Evolutionary conservation across 1,140 invertebrate species (phyloP).

Genomic region (Lucilia cuprina): DNA sequence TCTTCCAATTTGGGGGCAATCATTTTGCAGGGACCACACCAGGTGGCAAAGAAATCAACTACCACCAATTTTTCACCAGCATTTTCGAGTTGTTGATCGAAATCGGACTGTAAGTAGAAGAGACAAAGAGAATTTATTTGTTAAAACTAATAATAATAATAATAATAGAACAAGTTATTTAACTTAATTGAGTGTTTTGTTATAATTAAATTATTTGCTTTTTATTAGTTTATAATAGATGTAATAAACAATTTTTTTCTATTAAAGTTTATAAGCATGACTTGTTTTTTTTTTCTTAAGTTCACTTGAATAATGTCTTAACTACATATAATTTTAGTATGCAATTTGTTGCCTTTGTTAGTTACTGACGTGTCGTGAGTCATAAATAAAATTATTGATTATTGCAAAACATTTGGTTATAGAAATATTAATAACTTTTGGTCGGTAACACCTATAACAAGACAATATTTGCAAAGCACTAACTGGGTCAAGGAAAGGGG

Average conservation of each 20-base stretch:
- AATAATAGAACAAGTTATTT: background rate
- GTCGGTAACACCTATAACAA: too few species aligned
- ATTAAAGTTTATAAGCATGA: too few species aligned
- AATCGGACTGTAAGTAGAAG: conserved; percentile 70
- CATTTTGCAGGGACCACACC: conserved; percentile 93
- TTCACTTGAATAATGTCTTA: too few species aligned
- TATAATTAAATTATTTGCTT: background rate
- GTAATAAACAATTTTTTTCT: background rate
- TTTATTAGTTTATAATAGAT: background rate
- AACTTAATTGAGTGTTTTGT: background rate
- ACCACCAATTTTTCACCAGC: conserved; percentile 86
- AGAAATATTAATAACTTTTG: too few species aligned
- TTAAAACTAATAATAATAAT: conserved; percentile 39
- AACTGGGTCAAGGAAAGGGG: too few species aligned
- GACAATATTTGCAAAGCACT: too few species aligned
- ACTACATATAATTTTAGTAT: too few species aligned
- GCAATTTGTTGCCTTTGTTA: too few species aligned
- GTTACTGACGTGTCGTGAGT: too few species aligned
- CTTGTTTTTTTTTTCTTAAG: too few species aligned
- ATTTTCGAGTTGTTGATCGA: conserved; percentile 74
- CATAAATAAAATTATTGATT: too few species aligned
- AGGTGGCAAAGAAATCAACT: conserved; percentile 82
- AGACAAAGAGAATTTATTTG: conserved; percentile 37
- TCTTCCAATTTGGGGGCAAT: conserved; percentile 84
- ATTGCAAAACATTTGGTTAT: too few species aligned